Evolutionary conservation across 1,140 invertebrate genomes (phyloP), one percentile per base, ranked within the genome.

Genomic region (Diabrotica virgifera): DNA sequence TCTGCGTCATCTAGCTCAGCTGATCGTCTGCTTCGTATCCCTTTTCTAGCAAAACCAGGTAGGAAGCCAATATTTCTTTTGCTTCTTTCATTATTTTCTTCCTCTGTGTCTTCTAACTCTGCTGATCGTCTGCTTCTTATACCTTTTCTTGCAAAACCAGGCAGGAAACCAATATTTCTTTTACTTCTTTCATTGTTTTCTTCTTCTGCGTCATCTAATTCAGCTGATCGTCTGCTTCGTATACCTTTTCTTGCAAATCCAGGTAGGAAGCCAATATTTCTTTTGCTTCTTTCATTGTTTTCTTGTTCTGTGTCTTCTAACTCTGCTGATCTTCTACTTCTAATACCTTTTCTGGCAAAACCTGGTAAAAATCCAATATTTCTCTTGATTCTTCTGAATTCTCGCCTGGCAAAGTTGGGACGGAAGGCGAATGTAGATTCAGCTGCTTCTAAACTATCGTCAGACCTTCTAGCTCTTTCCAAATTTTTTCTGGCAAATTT

Each of bases 11-110:
- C 60, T 36, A 36, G 12, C n/a, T 57, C 55, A 6, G 36, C 24
- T 2, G 55, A 57, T 57, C 55, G 37, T n/a, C 36, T 24, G 37
- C 11, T 37, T 24, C 59, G 12, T 6, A 14, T 6, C 8, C 62
- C 52, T 54, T 60, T 66, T 59, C 68, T 66, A 14, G 64, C 64
- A 62, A 69, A 69, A 2, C 64, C 62, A 36, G 68, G 68, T n/a
- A 69, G 38, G 5, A 69, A 69, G 9, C 52, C 63, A n/a, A 64
- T 57, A 10, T 58, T 63, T 58, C 63, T 63, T 46, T 53, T 64
- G 38, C 46, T 56, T n/a, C 38, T 63, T 10, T 69, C 61, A 50
- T 66, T 52, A 46, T 69, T 64, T 12, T 61, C 59, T 11, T 69
- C 57, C 37, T 65, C 51, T 10, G 64, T 63, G 0, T 64, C 56